These are phyloP conservation scores for Nipponacmea schrenckii DNA, from an alignment of 2,888 invertebrate species.

Conservation along the genomic window DNA sequence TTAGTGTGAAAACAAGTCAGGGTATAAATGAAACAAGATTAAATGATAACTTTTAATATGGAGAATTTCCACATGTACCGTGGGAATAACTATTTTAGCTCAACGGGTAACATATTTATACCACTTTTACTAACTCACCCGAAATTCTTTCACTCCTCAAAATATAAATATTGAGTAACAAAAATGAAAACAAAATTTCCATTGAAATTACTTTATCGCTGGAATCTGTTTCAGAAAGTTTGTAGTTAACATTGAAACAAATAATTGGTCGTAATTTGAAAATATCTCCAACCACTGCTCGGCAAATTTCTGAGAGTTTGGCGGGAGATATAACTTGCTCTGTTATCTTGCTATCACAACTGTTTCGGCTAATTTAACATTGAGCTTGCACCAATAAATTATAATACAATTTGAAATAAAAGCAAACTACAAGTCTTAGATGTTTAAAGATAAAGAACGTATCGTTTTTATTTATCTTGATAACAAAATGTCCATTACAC, in stretches of 20 bases:
- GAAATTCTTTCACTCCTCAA: background rate
- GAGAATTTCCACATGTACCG: background rate
- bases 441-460: background rate
- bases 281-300: too few species aligned
- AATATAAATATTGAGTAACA: too few species aligned
- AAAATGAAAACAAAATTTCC: too few species aligned
- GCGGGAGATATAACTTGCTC: background rate
- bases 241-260: too few species aligned
- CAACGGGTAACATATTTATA: constrained; percentile 1
- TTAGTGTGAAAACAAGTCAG: background rate
- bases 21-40: constrained; percentile 4
- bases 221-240: too few species aligned
- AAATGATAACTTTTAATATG: background rate
- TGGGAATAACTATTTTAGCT: background rate
- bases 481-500: constrained; percentile 2
- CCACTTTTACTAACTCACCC: constrained; percentile 5
- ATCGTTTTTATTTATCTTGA: constrained; percentile 8
- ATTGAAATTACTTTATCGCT: too few species aligned
- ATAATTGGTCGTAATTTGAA: too few species aligned
- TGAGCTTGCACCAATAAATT: background rate
- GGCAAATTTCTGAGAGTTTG: background rate
- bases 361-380: constrained; percentile 6
- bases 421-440: background rate
- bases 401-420: background rate
- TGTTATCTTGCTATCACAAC: background rate